phyloP scores from a whole-genome alignment of 1,140 invertebrate species.

The Bilobella aurantiaca region DNA sequence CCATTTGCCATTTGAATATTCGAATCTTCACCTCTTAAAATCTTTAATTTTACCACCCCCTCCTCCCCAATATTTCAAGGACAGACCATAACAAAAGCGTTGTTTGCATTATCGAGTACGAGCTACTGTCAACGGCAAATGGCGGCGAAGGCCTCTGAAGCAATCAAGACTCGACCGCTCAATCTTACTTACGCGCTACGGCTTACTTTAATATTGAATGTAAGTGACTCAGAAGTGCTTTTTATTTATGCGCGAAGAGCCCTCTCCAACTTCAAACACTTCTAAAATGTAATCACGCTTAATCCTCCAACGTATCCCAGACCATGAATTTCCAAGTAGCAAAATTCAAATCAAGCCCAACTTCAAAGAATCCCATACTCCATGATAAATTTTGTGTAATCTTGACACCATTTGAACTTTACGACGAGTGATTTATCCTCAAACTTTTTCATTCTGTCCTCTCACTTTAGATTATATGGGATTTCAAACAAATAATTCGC shows the following conservation, averaged over 20 bases:
- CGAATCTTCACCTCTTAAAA: not conserved
- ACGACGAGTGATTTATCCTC: too few species aligned
- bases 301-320: not conserved
- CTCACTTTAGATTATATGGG: too few species aligned
- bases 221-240: conserved; percentile 45
- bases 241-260: not conserved
- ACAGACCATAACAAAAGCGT: conserved; percentile 65
- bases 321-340: not conserved
- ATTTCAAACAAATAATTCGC: too few species aligned
- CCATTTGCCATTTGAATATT: not conserved
- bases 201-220: conserved; percentile 68
- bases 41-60: conserved; percentile 47
- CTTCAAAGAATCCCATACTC: not conserved
- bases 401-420: not conserved
- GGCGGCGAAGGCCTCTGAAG: conserved; percentile 34
- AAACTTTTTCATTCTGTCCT: too few species aligned
- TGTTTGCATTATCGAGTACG: conserved; percentile 59
- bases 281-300: not conserved
- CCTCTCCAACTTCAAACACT: not conserved
- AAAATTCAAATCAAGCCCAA: not conserved
- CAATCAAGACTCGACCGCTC: not conserved
- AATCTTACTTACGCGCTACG: conserved; percentile 43
- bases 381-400: not conserved
- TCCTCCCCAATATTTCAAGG: conserved; percentile 53
- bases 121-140: conserved; percentile 51